Evolutionary conservation across 1,140 invertebrate genomes (phyloP).

Genomic region (Diabrotica undecimpunctata): DNA sequence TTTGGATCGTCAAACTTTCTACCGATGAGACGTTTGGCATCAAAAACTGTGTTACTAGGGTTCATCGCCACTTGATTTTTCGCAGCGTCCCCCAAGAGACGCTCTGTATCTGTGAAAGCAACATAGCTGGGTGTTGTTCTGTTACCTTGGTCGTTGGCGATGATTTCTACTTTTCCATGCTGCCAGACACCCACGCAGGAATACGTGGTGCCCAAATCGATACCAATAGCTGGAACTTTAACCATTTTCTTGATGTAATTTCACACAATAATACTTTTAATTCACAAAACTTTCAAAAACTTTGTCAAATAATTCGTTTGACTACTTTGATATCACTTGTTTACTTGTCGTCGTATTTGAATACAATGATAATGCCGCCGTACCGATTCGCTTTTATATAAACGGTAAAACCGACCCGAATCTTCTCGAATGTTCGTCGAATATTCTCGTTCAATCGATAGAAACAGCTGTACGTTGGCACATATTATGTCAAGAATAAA

Average conservation of each 20-base stretch:
- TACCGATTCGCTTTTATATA: slow-evolving; percentile 7
- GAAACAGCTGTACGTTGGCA: too few relatives aligned
- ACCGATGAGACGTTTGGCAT: slow-evolving; percentile 53
- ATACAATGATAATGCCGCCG: slow-evolving; percentile 4
- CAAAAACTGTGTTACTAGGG: slow-evolving; percentile 79
- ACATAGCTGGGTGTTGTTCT: slow-evolving; percentile 88
- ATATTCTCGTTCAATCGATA: background rate
- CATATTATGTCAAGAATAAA: too few relatives aligned
- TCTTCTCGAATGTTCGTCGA: slow-evolving; percentile 7
- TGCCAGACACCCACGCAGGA: slow-evolving; percentile 80
- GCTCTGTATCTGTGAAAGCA: slow-evolving; percentile 77
- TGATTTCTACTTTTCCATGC: slow-evolving; percentile 88
- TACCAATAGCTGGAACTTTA: slow-evolving; percentile 59
- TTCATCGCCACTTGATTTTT: slow-evolving; percentile 72
- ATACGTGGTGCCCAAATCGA: slow-evolving; percentile 76
- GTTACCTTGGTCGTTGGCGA: slow-evolving; percentile 93
- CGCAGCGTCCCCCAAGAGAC: slow-evolving; percentile 61
- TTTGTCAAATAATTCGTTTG: background rate
- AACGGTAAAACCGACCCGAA: slow-evolving; percentile 10
- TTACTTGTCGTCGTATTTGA: slow-evolving; percentile 1
- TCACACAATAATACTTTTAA: background rate
- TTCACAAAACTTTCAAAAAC: slow-evolving; percentile 6
- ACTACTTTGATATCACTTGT: background rate
- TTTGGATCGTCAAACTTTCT: slow-evolving; percentile 51
- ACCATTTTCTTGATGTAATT: slow-evolving; percentile 25